Percentiles rank a stretch among this genome's conserved stretches.
Evolutionary conservation across 1,140 invertebrate genomes (phyloP).

Genomic region (Pseudachorutes palmiensis): DNA sequence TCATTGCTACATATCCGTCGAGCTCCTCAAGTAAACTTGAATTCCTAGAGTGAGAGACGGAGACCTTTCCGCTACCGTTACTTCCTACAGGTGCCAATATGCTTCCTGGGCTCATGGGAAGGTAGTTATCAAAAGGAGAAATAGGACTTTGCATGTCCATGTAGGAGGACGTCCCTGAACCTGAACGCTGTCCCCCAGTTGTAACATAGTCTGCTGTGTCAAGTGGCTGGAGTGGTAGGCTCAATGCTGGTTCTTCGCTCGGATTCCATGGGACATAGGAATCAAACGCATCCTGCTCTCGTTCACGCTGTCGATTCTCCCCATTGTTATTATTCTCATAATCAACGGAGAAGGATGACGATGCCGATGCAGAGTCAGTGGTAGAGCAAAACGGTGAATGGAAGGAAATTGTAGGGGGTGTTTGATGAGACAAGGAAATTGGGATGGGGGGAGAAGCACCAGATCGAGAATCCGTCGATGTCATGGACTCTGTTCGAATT

Average conservation of each 20-base stretch:
- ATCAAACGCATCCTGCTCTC: slow-evolving; percentile 50
- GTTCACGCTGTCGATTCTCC: slow-evolving; percentile 14
- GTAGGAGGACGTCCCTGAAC: slow-evolving; percentile 40
- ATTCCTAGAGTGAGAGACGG: slow-evolving; percentile 42
- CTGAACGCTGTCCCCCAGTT: slow-evolving; percentile 7
- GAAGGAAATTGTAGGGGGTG: slow-evolving; percentile 25
- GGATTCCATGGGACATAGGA: slow-evolving; percentile 49
- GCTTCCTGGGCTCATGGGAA: slow-evolving; percentile 51
- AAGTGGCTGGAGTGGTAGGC: slow-evolving; percentile 31
- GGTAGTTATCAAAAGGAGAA: slow-evolving; percentile 45
- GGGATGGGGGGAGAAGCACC: slow-evolving; percentile 29
- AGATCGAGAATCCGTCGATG: slow-evolving; percentile 4
- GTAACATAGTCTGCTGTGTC: slow-evolving; percentile 37
- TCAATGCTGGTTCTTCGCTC: slow-evolving; percentile 22
- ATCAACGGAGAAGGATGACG: slow-evolving; percentile 59
- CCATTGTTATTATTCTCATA: slow-evolving; percentile 45
- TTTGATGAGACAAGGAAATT: slow-evolving; percentile 16
- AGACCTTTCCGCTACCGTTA: slow-evolving; percentile 32
- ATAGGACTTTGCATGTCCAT: slow-evolving; percentile 51
- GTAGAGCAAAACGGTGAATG: slow-evolving; percentile 23
- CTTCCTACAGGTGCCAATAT: slow-evolving; percentile 9
- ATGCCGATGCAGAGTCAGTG: slow-evolving; percentile 45
- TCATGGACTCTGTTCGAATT: slow-evolving; percentile 28
- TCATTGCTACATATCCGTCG: slow-evolving; percentile 59
- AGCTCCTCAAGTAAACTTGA: slow-evolving; percentile 45